phyloP scores from a whole-genome alignment of 2,797 vertebrate species.

The Podarcis lilfordi region DNA sequence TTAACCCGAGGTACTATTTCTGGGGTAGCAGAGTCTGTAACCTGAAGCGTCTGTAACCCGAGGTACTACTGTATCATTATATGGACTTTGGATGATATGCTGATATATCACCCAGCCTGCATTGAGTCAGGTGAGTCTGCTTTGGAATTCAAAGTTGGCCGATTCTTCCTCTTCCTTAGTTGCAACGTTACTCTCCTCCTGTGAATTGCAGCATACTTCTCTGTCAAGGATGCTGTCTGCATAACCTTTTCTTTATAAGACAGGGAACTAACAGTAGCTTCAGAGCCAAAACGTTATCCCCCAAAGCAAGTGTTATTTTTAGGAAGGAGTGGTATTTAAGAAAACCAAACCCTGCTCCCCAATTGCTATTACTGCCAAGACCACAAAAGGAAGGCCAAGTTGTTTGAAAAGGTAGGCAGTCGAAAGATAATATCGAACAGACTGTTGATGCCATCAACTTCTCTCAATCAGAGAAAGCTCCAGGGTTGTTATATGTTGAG shows the following conservation, averaged over 20 bases:
- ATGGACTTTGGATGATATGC: too few relatives aligned
- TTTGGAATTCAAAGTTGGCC: too few relatives aligned
- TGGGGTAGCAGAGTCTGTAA: too few relatives aligned
- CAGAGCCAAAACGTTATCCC: background rate
- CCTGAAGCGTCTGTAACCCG: too few relatives aligned
- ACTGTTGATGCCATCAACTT: background rate
- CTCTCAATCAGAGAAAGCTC: background rate
- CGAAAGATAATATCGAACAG: background rate
- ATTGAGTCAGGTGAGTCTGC: too few relatives aligned
- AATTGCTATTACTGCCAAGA: background rate
- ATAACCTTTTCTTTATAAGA: background rate
- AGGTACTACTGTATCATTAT: too few relatives aligned
- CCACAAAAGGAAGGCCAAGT: background rate
- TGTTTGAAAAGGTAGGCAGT: background rate
- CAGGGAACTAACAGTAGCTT: background rate
- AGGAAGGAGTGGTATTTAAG: background rate
- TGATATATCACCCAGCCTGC: too few relatives aligned
- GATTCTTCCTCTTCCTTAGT: background rate
- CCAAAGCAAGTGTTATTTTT: background rate
- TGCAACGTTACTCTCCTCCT: background rate
- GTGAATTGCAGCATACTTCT: background rate
- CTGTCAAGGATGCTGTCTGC: too few relatives aligned
- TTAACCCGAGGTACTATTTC: too few relatives aligned
- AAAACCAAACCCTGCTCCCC: too few relatives aligned
- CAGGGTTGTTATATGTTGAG: background rate